Evolutionary conservation across 2,113 vertebrate species (phyloP).

Genomic region (Scytalopus superciliaris): DNA sequence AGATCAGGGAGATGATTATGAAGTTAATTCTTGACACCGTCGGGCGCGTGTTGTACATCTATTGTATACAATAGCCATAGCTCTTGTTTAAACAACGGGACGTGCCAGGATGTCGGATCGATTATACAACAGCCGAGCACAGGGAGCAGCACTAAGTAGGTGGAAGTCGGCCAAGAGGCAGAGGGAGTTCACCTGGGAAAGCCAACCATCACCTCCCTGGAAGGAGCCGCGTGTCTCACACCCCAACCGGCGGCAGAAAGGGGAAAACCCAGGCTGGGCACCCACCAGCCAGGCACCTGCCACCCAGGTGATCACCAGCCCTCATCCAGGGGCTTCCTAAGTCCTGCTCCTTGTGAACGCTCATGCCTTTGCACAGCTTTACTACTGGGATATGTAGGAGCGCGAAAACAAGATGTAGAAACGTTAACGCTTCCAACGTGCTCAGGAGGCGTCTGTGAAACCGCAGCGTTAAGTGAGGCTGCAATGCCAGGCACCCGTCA

Average conservation of each 20-base stretch:
- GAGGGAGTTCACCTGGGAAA: not conserved
- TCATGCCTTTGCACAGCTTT: fast-evolving
- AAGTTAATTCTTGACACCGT: constrained; percentile 8
- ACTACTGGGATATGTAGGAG: not conserved
- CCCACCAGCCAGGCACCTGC: fast-evolving
- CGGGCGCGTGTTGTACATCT: not conserved
- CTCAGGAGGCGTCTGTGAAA: not conserved
- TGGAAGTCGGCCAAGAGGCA: not conserved
- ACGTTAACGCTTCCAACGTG: fast-evolving
- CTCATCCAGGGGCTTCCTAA: fast-evolving
- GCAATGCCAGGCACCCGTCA: fast-evolving
- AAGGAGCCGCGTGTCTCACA: fast-evolving
- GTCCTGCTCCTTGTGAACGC: fast-evolving
- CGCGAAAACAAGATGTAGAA: not conserved
- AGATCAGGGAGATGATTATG: not conserved
- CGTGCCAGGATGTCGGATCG: not conserved
- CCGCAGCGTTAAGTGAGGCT: fast-evolving
- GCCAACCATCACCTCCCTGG: not conserved
- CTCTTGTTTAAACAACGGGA: not conserved
- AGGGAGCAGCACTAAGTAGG: not conserved
- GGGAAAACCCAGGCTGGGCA: not conserved
- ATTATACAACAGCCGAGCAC: not conserved
- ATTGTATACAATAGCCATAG: not conserved
- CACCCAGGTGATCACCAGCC: no score
- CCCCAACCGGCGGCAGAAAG: fast-evolving